Evolutionary conservation across 2,113 vertebrate genomes (phyloP).

Genomic region (Laticauda colubrina): DNA sequence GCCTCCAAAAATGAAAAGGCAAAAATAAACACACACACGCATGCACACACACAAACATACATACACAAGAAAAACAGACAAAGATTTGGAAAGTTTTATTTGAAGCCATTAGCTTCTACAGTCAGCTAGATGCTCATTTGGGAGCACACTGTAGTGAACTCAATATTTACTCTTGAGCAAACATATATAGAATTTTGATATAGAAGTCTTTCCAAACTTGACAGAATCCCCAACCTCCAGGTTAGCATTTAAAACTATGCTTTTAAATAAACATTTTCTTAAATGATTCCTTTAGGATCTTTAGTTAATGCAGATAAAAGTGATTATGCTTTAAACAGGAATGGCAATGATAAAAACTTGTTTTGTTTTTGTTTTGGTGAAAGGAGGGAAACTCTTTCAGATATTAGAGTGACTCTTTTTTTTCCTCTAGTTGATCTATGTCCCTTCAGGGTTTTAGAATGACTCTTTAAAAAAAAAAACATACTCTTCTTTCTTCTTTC

Average conservation of each 20-base stretch:
- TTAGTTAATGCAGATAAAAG: not conserved
- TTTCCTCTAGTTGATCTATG: not conserved
- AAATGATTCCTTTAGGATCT: not conserved
- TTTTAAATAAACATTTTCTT: not conserved
- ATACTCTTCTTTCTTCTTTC: not conserved
- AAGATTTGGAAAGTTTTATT: constrained; percentile 23
- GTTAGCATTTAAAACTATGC: not conserved
- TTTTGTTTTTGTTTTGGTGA: not conserved
- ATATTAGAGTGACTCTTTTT: not conserved
- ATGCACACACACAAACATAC: not conserved
- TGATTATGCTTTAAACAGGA: not conserved
- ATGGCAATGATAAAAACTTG: not conserved
- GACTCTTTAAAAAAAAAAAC: not conserved
- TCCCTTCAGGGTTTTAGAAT: not conserved
- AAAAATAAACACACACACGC: not conserved
- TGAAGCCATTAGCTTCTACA: constrained; percentile 1
- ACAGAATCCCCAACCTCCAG: no score
- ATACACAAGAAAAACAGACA: not conserved
- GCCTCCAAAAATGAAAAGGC: not conserved
- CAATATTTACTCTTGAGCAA: not conserved
- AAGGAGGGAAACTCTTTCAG: not conserved
- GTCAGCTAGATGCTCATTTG: not conserved
- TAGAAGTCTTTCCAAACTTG: not conserved
- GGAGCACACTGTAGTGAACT: not conserved
- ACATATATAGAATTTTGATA: not conserved